Base-by-base conservation (phyloP, 2,888 invertebrate species). In the Xestobium rufovillosum region DNA sequence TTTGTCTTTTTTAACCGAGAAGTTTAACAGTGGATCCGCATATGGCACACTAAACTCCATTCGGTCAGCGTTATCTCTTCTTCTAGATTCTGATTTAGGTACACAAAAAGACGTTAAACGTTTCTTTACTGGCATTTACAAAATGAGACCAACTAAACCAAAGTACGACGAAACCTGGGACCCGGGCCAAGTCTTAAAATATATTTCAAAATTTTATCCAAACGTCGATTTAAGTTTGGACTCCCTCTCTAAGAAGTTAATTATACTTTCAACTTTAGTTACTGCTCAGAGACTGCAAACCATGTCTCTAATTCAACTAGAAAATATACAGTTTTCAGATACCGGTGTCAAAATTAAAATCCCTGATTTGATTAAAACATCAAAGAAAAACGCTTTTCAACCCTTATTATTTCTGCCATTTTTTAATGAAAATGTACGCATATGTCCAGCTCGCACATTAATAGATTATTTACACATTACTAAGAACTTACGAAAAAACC, bases 261-360 rank as follows among this genome's bases (percentile, higher is more conserved):
- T 48, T 3, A 49, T 43, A 4, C 29, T 48, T 15, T 31, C 44
- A 8, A n/a, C n/a, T n/a, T n/a, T n/a, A n/a, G n/a, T n/a, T n/a
- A n/a, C n/a, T n/a, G 45, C 45, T 11, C 47, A 45, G 25, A 34
- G 47, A 49, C 6, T 28, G 11, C 28, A 28, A 26, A 49, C 47
- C 1, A 34, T 45, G 15, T 38, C 44, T 6, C 6, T 27, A 6
- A 48, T 48, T 14, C 31, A 41, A 3, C 14, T 42, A 13, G 11
- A 23, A 31, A 44, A n/a, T 14, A 9, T 28, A 13, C 8, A 6
- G 10, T 4, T 33, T 27, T 4, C n/a, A 6, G 4, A 9, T 9
- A 11, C 19, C 4, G 26, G 26, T 11, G 28, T 42, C 16, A 41
- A 14, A 9, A 42, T 44, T 10, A 31, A 42, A 11, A 41, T 43